These are phyloP conservation scores for Gymnogyps californianus DNA, from an alignment of 2,113 vertebrate genomes.

Conservation along the genomic window DNA sequence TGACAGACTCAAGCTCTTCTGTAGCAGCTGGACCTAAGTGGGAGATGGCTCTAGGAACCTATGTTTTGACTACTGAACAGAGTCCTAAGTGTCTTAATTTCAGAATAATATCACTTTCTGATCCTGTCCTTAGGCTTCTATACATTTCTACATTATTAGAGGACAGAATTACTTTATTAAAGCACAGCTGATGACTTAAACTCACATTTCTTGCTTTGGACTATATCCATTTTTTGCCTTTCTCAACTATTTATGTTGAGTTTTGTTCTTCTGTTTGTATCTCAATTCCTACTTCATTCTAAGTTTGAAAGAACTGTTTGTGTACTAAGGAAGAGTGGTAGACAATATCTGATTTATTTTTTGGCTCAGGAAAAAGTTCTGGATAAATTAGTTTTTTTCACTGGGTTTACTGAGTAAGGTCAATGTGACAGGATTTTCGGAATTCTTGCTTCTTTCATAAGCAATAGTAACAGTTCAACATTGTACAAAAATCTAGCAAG, in stretches of 20 bases:
- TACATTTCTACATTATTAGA: not conserved
- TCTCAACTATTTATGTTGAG: not conserved
- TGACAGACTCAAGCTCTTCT: not conserved
- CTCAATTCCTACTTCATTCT: not conserved
- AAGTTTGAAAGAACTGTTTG: not conserved
- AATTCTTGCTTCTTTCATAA: not conserved
- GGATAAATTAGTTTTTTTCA: not conserved
- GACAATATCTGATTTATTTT: not conserved
- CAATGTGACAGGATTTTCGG: not conserved
- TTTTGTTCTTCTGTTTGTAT: not conserved
- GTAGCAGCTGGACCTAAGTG: not conserved
- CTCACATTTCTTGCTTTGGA: not conserved
- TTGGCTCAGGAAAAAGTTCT: not conserved
- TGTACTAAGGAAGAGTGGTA: not conserved
- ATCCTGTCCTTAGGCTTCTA: not conserved
- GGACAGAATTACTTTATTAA: not conserved
- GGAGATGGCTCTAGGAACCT: not conserved
- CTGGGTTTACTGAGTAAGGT: not conserved
- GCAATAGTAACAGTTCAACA: not conserved
- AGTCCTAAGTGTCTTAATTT: not conserved
- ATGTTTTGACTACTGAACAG: not conserved
- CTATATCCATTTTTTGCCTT: not conserved
- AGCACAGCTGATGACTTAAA: not conserved
- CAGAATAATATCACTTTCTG: not conserved
- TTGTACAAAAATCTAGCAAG: not conserved